phyloP scores from a whole-genome alignment of 1,140 invertebrate genomes.

The Scaptomyza pallida region DNA sequence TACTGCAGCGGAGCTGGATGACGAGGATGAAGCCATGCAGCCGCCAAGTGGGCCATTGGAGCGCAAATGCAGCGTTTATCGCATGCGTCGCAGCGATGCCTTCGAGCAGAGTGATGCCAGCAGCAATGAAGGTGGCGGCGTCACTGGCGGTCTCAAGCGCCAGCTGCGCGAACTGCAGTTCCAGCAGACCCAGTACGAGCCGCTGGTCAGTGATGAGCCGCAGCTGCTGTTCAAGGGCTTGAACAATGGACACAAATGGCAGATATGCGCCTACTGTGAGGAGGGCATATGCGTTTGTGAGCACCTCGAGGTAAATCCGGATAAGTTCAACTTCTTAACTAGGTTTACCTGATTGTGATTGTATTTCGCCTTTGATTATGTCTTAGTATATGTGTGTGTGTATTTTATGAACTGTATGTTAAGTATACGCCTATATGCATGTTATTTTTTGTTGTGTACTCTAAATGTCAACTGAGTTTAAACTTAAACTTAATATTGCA shows the following conservation, averaged over 20 bases:
- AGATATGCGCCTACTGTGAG: conserved; percentile 81
- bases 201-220: conserved; percentile 74
- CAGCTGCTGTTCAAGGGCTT: conserved; percentile 77
- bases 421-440: conserved; percentile 14
- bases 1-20: conserved; percentile 56
- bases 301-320: conserved; percentile 81
- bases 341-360: neutral
- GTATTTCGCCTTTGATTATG: neutral
- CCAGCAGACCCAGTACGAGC: conserved; percentile 78
- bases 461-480: conserved; percentile 8
- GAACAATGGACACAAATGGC: conserved; percentile 68
- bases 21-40: conserved; percentile 67
- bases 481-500: neutral
- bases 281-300: conserved; percentile 83
- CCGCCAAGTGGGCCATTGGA: conserved; percentile 71
- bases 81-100: conserved; percentile 76
- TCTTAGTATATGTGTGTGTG: neutral
- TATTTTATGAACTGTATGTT: conserved; percentile 1
- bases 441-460: neutral
- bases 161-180: conserved; percentile 79
- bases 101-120: conserved; percentile 56
- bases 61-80: conserved; percentile 83
- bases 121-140: conserved; percentile 15
- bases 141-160: conserved; percentile 58
- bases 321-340: neutral